Conservation (phyloP, 2,888 invertebrate species). For the Aphidoletes aphidimyza region DNA sequence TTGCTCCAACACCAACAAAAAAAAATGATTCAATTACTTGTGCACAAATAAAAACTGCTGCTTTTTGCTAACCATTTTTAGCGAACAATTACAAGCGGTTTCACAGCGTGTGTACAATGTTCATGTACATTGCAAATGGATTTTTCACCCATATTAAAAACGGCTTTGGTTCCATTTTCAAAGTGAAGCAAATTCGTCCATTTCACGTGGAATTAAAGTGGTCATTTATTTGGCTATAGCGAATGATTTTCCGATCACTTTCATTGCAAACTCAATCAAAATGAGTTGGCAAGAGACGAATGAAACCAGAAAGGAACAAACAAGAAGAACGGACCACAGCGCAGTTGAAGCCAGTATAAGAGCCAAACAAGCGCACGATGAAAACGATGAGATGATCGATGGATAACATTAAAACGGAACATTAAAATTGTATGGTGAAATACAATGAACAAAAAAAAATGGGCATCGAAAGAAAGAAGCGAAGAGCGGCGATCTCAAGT, state of each 20-base stretch:
- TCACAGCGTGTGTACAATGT: no score
- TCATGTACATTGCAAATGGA: not conserved
- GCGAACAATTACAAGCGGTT: no score
- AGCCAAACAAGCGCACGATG: no score
- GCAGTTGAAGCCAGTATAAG: no score
- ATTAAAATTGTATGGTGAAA: slow-evolving; percentile 44
- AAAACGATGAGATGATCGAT: slow-evolving; percentile 53
- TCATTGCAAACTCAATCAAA: slow-evolving; percentile 17
- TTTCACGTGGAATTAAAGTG: no score
- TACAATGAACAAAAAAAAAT: not conserved
- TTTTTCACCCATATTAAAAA: not conserved
- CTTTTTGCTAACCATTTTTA: not conserved
- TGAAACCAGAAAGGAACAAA: not conserved
- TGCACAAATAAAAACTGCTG: no score
- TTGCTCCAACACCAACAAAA: not conserved
- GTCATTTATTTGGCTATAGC: not conserved
- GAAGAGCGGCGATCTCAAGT: not conserved
- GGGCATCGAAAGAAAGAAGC: not conserved
- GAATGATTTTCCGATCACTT: slow-evolving; percentile 34
- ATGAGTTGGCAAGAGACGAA: not conserved
- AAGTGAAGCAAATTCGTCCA: not conserved
- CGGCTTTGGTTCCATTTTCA: not conserved
- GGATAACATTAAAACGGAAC: slow-evolving; percentile 53
- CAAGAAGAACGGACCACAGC: not conserved
- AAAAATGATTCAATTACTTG: slow-evolving; percentile 23